These are phyloP conservation scores for Hirudinaria manillensis DNA, from an alignment of 2,888 invertebrate genomes.

Conservation along the genomic window DNA sequence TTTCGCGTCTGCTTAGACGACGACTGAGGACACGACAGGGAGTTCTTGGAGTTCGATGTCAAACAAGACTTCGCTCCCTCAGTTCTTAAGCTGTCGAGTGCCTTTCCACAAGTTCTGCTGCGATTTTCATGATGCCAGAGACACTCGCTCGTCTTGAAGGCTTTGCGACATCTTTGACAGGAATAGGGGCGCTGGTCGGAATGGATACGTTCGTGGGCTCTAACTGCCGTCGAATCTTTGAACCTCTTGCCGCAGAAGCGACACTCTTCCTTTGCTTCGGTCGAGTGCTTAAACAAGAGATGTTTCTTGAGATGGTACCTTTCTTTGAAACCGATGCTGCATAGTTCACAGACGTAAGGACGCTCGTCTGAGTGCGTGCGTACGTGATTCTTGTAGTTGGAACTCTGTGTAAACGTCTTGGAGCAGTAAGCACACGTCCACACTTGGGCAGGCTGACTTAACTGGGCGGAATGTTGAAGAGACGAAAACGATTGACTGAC, in stretches of 20 bases:
- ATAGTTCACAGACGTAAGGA: slow-evolving; percentile 41
- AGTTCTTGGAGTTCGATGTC: no score
- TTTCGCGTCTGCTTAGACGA: no score
- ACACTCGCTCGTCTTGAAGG: slow-evolving; percentile 42
- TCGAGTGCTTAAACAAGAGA: slow-evolving; percentile 41
- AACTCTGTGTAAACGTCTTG: slow-evolving; percentile 41
- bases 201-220: slow-evolving; percentile 42
- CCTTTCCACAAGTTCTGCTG: slow-evolving; percentile 40
- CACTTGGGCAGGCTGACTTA: not conserved
- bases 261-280: slow-evolving; percentile 40
- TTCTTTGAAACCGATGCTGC: slow-evolving; percentile 42
- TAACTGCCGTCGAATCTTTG: slow-evolving; percentile 42
- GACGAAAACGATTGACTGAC: not conserved
- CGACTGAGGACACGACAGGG: no score
- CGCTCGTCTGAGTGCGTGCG: slow-evolving; percentile 42
- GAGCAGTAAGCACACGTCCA: slow-evolving; percentile 41
- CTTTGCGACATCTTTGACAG: slow-evolving; percentile 39
- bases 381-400: slow-evolving; percentile 42
- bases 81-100: slow-evolving; percentile 19
- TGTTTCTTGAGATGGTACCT: slow-evolving; percentile 42
- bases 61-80: not conserved
- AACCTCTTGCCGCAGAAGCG: slow-evolving; percentile 40
- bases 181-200: slow-evolving; percentile 40
- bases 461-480: slow-evolving; percentile 24
- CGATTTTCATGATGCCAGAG: slow-evolving; percentile 42